Conservation (phyloP, 2,797 vertebrate genomes). For the Momotus momota region DNA sequence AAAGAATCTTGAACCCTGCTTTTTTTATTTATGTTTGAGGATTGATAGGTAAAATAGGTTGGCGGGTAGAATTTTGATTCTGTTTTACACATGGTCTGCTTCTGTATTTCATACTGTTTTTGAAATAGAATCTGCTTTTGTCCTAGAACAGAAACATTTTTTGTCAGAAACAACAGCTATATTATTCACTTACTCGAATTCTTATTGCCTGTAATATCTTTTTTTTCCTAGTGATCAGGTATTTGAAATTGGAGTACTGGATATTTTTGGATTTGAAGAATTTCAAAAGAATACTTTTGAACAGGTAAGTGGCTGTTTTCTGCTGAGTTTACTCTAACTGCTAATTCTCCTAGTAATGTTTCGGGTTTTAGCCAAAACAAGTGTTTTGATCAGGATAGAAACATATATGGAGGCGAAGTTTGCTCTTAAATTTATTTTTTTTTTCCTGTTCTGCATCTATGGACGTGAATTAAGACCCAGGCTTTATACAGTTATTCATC, state of each 20-base stretch:
- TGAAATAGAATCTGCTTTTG: background rate
- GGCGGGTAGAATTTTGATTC: background rate
- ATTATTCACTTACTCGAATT: slow-evolving; percentile 12
- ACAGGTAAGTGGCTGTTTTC: slow-evolving; percentile 83
- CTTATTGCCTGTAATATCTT: background rate
- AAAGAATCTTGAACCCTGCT: background rate
- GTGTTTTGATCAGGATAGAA: background rate
- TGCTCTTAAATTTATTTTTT: background rate
- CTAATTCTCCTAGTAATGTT: background rate
- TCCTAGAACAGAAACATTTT: background rate
- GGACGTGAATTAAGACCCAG: background rate
- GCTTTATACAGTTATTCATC: background rate
- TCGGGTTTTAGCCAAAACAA: background rate
- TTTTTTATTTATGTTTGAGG: background rate
- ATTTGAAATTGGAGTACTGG: slow-evolving; percentile 90
- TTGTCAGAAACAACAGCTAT: background rate
- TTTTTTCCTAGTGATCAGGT: slow-evolving; percentile 80
- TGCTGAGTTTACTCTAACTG: background rate
- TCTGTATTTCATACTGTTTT: background rate
- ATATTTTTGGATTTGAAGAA: slow-evolving; percentile 96
- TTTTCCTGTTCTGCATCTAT: background rate
- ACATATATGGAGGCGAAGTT: background rate
- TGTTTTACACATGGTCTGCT: background rate
- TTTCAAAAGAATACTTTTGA: slow-evolving; percentile 93
- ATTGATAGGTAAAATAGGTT: background rate